Evolutionary conservation across 2,797 vertebrate species (phyloP), one percentile per base, ranked within the genome.

Genomic region (Spinibarbus caldwelli): DNA sequence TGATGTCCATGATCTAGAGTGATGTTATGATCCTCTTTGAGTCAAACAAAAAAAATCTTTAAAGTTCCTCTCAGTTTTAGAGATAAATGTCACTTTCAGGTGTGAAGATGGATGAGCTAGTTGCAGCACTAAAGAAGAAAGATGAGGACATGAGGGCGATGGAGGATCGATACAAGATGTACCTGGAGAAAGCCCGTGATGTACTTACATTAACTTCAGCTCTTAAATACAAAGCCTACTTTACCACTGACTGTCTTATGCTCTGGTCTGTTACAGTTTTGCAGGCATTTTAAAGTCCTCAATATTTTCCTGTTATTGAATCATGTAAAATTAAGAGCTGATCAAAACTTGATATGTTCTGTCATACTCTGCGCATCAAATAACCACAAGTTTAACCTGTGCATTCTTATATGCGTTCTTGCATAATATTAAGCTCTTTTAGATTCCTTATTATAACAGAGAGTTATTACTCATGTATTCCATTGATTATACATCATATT

Each of bases 91-190:
- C 71, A 17, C 70, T 66, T 41, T 31, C 77, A 99, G 98, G 96
- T 31, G 92, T 97, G 93, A 97, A 96, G 90, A 92, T 98, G 89
- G 96, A 94, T 70, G 97, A 99, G 91, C 94, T 99, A 89, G 96
- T 96, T 92, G 96, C 97, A 57, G 97, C 98, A 86, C 94, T 99
- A 88, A 96, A 96, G 88, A 99, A 99, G 93, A 99, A 99, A 89
- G 98, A 99, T 57, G 98, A 99, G 12, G 98, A 99, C 93, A 99
- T 99, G 98, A 96, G 96, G 93, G 97, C 97, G 11, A 99, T 99
- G 98, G 98, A 99, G 88, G 98, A 99, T 89, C 94, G 98, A 91
- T 99, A 99, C n/a, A 99, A 99, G 92, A 97, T 98, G 96, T 99
- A 99, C 90, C 94, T 99, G 90, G 98, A 99, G 91, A 99, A 99